Evolutionary conservation across 2,797 vertebrate species (phyloP).

Genomic region (Brachymystax lenok): DNA sequence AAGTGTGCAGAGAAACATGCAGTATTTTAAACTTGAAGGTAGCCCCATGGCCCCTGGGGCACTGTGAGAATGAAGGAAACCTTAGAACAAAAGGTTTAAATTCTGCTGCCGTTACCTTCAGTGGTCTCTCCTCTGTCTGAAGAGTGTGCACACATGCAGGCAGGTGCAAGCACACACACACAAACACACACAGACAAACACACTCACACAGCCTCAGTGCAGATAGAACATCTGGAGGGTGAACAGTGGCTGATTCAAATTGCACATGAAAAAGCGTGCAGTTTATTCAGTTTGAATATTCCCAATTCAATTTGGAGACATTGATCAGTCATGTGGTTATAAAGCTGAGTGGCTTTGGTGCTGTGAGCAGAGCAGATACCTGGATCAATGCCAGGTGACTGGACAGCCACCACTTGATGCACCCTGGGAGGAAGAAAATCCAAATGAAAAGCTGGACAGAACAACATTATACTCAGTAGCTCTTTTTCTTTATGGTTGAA

Average conservation of each 20-base stretch:
- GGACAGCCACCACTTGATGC: background rate
- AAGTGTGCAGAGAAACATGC: constrained; percentile 38
- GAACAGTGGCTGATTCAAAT: background rate
- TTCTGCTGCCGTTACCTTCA: constrained; percentile 34
- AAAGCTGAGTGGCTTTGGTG: background rate
- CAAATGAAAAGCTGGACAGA: background rate
- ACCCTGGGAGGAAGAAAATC: background rate
- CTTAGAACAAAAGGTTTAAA: constrained; percentile 28
- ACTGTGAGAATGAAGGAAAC: constrained; percentile 11
- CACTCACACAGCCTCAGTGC: background rate
- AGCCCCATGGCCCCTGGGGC: constrained; percentile 32
- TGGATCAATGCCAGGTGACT: background rate
- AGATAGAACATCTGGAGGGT: no score
- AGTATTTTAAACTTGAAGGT: constrained; percentile 40
- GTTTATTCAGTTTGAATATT: background rate
- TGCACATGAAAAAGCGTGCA: background rate
- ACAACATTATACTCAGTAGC: no score
- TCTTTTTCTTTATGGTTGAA: no score
- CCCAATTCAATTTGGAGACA: background rate
- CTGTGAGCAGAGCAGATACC: background rate
- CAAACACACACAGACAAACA: background rate
- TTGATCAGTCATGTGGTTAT: background rate
- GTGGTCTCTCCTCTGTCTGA: no score
- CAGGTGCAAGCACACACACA: background rate
- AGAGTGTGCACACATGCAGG: no score